A percentile compares a stretch with the other conserved stretches of the same genome.
Evolutionary conservation across 2,113 vertebrate species (phyloP).

Genomic region (Myanophis thanlyinensis): DNA sequence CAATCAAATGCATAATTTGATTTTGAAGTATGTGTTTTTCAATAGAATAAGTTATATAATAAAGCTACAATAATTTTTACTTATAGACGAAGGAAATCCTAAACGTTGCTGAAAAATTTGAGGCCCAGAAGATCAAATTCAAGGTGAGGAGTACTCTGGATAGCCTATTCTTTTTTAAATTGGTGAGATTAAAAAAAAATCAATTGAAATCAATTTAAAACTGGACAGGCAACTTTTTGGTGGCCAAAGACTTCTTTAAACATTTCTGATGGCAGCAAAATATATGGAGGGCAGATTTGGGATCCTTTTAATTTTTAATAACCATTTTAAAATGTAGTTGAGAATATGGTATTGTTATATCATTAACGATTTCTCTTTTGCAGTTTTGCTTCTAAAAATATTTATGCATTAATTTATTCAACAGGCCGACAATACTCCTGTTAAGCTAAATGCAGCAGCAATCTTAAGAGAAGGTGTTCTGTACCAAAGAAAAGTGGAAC

Average conservation of each 20-base stretch:
- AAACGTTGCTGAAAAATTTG: constrained; percentile 34
- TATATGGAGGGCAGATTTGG: too few relatives aligned
- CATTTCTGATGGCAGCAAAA: too few relatives aligned
- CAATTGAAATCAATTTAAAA: background rate
- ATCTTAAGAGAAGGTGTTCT: constrained; percentile 84
- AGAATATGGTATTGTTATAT: constrained; percentile 20
- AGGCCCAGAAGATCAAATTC: constrained; percentile 50
- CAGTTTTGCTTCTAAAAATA: constrained; percentile 45
- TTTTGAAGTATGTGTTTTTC: background rate
- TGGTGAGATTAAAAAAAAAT: background rate
- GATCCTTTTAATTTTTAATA: background rate
- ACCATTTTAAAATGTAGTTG: constrained; percentile 60
- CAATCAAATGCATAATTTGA: background rate
- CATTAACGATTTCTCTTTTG: constrained; percentile 32
- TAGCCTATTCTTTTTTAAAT: background rate
- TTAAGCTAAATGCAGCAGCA: constrained; percentile 86
- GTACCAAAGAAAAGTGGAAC: constrained; percentile 77
- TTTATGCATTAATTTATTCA: constrained; percentile 18
- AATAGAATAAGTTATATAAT: background rate
- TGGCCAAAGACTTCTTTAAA: background rate
- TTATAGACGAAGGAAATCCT: constrained; percentile 27
- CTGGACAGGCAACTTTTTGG: background rate
- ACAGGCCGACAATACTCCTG: constrained; percentile 73
- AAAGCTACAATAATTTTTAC: background rate
- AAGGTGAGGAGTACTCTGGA: constrained; percentile 47